Evolutionary conservation across 2,797 vertebrate genomes (phyloP).

Genomic region (Halcyon leucocephala): DNA sequence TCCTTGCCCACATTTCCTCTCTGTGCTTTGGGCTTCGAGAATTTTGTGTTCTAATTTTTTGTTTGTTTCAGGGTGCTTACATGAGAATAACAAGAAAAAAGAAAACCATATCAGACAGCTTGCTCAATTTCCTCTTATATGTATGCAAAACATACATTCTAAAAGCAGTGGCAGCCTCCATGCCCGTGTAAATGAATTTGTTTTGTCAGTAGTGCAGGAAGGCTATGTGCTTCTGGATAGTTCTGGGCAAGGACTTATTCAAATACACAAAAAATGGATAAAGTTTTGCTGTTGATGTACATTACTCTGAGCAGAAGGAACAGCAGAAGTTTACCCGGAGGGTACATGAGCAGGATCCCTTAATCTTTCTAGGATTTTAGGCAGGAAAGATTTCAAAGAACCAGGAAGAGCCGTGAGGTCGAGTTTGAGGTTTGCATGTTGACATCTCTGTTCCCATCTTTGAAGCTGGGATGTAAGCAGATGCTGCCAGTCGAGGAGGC

Average conservation of each 20-base stretch:
- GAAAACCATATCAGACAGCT: not conserved
- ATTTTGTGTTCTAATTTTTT: not conserved
- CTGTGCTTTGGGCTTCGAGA: not conserved
- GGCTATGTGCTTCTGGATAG: not conserved
- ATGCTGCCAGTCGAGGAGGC: not conserved
- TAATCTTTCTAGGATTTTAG: not conserved
- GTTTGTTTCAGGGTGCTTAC: not conserved
- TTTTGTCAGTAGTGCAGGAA: not conserved
- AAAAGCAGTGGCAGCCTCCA: not conserved
- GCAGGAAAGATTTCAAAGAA: not conserved
- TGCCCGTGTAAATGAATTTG: not conserved
- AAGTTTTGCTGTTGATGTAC: not conserved
- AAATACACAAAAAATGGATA: not conserved
- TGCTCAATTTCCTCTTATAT: not conserved
- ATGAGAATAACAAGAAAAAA: not conserved
- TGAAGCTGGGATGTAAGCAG: not conserved
- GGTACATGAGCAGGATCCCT: not conserved
- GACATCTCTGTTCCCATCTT: not conserved
- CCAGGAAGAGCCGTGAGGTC: not conserved
- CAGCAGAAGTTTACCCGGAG: not conserved
- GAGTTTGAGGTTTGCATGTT: not conserved
- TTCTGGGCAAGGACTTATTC: not conserved
- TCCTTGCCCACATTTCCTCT: not conserved
- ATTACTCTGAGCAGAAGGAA: not conserved
- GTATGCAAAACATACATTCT: not conserved